Evolutionary conservation across 2,888 invertebrate genomes (phyloP), one percentile per base, ranked within the genome.

Genomic region (Catocala nupta): DNA sequence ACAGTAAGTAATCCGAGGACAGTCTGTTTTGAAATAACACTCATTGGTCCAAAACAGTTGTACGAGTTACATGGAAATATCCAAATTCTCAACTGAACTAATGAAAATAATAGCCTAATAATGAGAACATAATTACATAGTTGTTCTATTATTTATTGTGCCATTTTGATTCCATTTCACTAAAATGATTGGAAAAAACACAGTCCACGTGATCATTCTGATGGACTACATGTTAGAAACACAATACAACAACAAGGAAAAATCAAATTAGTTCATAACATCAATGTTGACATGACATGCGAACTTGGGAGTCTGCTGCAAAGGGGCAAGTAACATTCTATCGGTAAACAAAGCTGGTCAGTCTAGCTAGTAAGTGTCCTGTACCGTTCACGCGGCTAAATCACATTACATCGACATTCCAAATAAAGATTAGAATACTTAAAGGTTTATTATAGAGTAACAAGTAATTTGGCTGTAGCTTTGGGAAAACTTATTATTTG

Each of bases 231-330:
- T 70, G 87, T 90, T 90, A 88, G 85, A 82, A 82, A 76, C 77
- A 86, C 84, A 86, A 81, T 70, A 75, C 71, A 78, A 83, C 81
- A 84, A 87, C 83, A 86, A 81, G 80, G 77, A 63, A 70, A 72
- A 81, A 78, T 75, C 78, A 77, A 70, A 82, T 83, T 81, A 85
- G 83, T 83, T 70, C 73, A 77, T 75, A 73, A 81, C 73, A 60
- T 80, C 65, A 73, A 77, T 81, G 72, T 80, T 89, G 91, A 91
- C 92, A 91, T 90, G 90, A 90, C 92, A 92, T 91, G 92, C 92
- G 75, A 72, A 74, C 59, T 70, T 52, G 62, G 57, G 69, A 78
- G 67, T 80, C 68, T 75, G 70, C 65, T 72, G 75, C 76, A 77
- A 65, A 67, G 48, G 49, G 76, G 75, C 69, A 16, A 39, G 58